phyloP scores from a whole-genome alignment of 2,113 vertebrate genomes.

The Oncorhynchus clarkii region DNA sequence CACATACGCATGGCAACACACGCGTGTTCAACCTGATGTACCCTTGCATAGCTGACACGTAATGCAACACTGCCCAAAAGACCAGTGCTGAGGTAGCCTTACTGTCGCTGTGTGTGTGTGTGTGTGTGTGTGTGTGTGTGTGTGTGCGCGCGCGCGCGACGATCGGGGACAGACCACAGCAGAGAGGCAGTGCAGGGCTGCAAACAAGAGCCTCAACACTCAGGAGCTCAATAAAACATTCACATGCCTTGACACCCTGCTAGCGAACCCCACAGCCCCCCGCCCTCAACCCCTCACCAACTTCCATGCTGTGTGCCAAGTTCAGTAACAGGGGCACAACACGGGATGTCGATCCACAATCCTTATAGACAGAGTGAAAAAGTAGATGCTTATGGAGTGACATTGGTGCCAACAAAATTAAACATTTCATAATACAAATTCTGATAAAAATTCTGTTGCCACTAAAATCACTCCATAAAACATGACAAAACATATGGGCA shows the following conservation, averaged over 20 bases:
- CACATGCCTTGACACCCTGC: background rate
- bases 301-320: background rate
- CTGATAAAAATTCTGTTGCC: too few relatives aligned
- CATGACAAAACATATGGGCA: too few relatives aligned
- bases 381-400: too few relatives aligned
- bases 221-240: constrained; percentile 7
- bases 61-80: background rate
- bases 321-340: background rate
- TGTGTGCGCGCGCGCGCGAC: too few relatives aligned
- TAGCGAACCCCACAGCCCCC: background rate
- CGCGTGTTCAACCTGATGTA: constrained; percentile 1
- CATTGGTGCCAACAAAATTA: too few relatives aligned
- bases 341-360: background rate
- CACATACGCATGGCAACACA: background rate
- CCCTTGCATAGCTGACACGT: background rate
- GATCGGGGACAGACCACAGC: background rate
- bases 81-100: background rate
- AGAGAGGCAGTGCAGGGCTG: background rate
- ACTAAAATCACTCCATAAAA: too few relatives aligned
- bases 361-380: background rate
- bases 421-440: background rate
- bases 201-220: background rate
- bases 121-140: background rate
- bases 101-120: background rate
- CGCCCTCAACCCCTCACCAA: background rate